A percentile compares a stretch with the other conserved stretches of the same genome.
These are phyloP conservation scores for Oxycera nigricornis DNA, from an alignment of 2,888 invertebrate species.

Conservation along the genomic window DNA sequence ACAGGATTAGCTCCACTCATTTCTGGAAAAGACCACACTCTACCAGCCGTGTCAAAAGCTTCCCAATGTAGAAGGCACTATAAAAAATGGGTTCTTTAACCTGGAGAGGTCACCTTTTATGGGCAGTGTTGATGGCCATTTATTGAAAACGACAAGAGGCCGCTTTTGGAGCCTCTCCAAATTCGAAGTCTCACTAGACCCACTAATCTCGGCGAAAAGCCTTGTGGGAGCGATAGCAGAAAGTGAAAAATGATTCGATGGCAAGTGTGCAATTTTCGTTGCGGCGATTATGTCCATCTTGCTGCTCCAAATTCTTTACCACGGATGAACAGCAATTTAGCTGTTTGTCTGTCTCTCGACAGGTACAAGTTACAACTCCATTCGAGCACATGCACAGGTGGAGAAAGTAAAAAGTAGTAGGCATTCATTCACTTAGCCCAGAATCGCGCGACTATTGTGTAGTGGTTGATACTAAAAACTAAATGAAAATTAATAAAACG, in stretches of 20 bases:
- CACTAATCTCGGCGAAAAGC: no score
- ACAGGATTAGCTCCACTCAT: no score
- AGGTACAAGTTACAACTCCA: not conserved
- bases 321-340: not conserved
- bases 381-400: not conserved
- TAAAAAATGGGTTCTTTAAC: no score
- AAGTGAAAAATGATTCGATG: not conserved
- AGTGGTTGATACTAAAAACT: not conserved
- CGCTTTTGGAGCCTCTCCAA: no score
- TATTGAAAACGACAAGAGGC: no score
- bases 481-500: not conserved
- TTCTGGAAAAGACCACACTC: no score
- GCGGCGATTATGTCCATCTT: not conserved
- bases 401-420: conserved; percentile 28
- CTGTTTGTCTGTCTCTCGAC: not conserved
- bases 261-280: not conserved
- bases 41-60: no score
- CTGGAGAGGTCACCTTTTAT: no score
- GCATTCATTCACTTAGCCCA: conserved; percentile 29
- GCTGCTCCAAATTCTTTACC: not conserved
- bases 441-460: not conserved
- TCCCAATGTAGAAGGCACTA: no score
- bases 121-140: no score
- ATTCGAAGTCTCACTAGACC: no score
- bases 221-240: not conserved